Evolutionary conservation across 2,888 invertebrate species (phyloP).

Genomic region (Epiblema foenella): DNA sequence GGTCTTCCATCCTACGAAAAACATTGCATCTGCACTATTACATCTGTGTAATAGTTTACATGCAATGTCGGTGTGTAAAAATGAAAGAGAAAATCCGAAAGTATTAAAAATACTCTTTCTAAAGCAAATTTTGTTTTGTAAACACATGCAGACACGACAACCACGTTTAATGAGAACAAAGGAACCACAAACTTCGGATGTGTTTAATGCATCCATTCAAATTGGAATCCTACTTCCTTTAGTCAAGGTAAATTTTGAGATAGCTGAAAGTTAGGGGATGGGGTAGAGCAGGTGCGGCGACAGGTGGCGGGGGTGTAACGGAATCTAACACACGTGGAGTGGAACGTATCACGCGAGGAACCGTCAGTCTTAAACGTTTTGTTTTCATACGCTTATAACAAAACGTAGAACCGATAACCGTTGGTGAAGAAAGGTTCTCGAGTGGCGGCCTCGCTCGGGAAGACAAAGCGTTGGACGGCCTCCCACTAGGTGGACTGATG

Average conservation of each 20-base stretch:
- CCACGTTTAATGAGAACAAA: not conserved
- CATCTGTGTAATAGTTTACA: too few species aligned
- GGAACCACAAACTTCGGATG: not conserved
- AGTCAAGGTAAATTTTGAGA: not conserved
- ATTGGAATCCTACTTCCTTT: not conserved
- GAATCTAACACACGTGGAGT: conserved; percentile 17
- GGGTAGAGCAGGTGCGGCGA: conserved; percentile 18
- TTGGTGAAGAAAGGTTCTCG: too few species aligned
- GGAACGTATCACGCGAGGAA: not conserved
- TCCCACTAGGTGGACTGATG: too few species aligned
- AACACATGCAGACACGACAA: not conserved
- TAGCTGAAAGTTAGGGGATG: not conserved
- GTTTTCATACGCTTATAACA: not conserved
- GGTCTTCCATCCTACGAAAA: not conserved
- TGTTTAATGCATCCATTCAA: not conserved
- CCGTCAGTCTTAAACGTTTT: not conserved
- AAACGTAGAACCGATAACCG: too few species aligned
- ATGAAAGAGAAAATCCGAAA: too few species aligned
- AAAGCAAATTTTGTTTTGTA: too few species aligned
- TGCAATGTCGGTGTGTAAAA: too few species aligned
- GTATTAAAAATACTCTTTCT: too few species aligned
- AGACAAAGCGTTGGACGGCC: too few species aligned
- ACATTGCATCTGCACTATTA: too few species aligned
- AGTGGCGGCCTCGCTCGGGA: too few species aligned
- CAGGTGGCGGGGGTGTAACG: conserved; percentile 26